phyloP scores from a whole-genome alignment of 1,140 invertebrate species.

The Parapsyche elsis region DNA sequence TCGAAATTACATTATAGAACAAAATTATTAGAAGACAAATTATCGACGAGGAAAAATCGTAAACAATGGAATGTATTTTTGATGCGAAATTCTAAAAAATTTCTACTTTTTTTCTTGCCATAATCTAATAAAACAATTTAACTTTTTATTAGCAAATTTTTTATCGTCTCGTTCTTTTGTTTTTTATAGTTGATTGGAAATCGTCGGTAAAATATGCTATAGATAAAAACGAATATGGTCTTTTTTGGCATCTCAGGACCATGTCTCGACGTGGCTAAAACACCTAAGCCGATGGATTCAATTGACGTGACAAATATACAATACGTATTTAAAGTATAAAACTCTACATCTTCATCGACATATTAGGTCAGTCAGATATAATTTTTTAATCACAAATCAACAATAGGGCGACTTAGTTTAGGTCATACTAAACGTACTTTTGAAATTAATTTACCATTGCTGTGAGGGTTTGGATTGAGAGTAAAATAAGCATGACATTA shows the following conservation, averaged over 20 bases:
- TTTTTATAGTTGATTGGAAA: slow-evolving; percentile 7
- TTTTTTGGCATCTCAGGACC: background rate
- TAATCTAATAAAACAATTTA: background rate
- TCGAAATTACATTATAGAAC: no score
- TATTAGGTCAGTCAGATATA: no score
- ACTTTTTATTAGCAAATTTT: slow-evolving; percentile 22
- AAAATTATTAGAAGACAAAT: background rate
- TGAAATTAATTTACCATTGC: no score
- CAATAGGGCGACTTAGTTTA: no score
- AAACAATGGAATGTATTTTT: background rate
- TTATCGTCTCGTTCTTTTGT: slow-evolving; percentile 19
- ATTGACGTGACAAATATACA: no score
- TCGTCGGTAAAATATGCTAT: slow-evolving; percentile 47
- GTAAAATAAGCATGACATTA: no score
- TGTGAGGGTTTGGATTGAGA: no score
- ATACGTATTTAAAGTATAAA: no score
- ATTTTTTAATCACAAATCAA: no score
- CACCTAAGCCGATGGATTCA: no score
- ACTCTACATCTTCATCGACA: no score
- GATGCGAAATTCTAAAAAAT: background rate
- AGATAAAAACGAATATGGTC: background rate
- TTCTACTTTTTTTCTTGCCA: background rate
- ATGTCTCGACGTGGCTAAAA: background rate
- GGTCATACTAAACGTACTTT: no score
- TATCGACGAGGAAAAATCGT: slow-evolving; percentile 11